Evolutionary conservation across 2,113 vertebrate species (phyloP).

Genomic region (Synodontis membranacea): DNA sequence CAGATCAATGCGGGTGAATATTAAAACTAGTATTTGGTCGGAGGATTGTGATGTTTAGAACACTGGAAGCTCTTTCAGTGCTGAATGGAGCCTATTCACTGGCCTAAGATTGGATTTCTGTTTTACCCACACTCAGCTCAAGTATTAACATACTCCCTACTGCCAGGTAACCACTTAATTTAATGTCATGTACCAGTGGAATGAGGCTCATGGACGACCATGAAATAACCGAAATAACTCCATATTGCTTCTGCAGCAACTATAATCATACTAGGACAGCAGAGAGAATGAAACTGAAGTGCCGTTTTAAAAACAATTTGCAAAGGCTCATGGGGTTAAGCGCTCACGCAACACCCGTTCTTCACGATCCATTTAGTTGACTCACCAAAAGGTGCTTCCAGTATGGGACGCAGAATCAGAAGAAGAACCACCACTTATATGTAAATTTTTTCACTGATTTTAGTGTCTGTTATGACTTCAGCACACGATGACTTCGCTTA

Average conservation of each 20-base stretch:
- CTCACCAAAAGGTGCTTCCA: background rate
- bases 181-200: background rate
- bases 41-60: slow-evolving; percentile 46
- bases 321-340: slow-evolving; percentile 2
- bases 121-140: slow-evolving; percentile 3
- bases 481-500: slow-evolving; percentile 34
- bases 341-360: background rate
- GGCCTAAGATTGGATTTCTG: background rate
- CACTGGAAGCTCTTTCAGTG: slow-evolving; percentile 30
- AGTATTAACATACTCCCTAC: background rate
- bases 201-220: background rate
- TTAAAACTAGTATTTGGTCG: slow-evolving; percentile 50
- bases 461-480: slow-evolving; percentile 60
- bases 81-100: slow-evolving; percentile 6
- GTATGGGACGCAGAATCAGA: background rate
- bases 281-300: slow-evolving; percentile 5
- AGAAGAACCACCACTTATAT: slow-evolving; percentile 49
- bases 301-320: slow-evolving; percentile 20
- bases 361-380: background rate
- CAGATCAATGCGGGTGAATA: slow-evolving; percentile 58
- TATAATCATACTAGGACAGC: slow-evolving; percentile 12
- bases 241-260: background rate
- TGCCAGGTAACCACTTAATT: background rate
- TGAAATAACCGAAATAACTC: slow-evolving; percentile 1
- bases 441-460: slow-evolving; percentile 63